phyloP scores from a whole-genome alignment of 2,797 vertebrate species.

The Brachyrhaphis roseni region DNA sequence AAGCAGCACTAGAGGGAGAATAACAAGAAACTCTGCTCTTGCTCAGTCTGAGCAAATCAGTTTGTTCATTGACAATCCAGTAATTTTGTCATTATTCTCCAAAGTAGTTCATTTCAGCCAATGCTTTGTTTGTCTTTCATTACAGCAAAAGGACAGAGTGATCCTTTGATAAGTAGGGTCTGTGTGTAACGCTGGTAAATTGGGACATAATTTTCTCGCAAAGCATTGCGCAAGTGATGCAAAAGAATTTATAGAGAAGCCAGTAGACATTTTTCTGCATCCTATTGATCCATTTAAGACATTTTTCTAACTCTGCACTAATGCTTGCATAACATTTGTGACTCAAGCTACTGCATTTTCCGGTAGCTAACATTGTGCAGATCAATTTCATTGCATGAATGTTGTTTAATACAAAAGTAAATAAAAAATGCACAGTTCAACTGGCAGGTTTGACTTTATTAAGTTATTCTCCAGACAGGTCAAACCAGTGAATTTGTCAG shows the following conservation, averaged over 20 bases:
- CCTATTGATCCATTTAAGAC: background rate
- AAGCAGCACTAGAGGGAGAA: background rate
- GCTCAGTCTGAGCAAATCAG: background rate
- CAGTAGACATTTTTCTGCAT: background rate
- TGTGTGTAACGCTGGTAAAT: background rate
- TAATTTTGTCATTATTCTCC: background rate
- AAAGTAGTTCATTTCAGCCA: background rate
- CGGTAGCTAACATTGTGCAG: background rate
- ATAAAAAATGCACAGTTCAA: background rate
- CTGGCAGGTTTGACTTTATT: background rate
- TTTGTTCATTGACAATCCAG: background rate
- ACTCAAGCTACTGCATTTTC: background rate
- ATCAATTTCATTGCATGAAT: background rate
- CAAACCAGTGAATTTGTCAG: background rate
- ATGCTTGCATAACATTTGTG: background rate
- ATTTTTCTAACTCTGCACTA: background rate
- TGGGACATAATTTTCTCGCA: background rate
- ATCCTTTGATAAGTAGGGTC: background rate
- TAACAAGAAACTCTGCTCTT: background rate
- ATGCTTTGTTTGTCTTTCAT: background rate
- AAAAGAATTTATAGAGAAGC: background rate
- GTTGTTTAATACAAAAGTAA: background rate
- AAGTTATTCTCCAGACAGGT: background rate
- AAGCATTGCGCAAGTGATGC: background rate
- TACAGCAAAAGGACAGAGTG: background rate